Conservation (phyloP, 2,797 vertebrate species). For the Characodon lateralis region DNA sequence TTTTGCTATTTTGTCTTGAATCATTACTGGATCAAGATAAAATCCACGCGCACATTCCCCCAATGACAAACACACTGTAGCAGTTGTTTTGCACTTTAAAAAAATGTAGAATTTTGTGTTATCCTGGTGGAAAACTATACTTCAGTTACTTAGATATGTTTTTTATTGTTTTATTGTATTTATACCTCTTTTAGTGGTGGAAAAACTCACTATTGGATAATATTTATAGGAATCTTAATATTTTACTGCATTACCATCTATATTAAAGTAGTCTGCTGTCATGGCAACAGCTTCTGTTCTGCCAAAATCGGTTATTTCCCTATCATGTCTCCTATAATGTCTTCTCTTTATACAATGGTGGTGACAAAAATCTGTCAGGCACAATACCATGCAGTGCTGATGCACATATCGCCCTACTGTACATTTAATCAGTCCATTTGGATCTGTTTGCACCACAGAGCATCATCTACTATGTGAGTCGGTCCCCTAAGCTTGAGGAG, state of each 20-base stretch:
- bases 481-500: conserved; percentile 92
- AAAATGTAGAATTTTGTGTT: neutral
- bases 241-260: neutral
- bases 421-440: conserved; percentile 1
- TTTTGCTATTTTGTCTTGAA: neutral
- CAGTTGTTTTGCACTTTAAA: neutral
- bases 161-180: neutral
- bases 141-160: neutral
- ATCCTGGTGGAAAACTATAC: neutral
- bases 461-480: conserved; percentile 96
- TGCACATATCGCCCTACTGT: neutral
- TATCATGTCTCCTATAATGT: neutral
- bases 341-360: neutral
- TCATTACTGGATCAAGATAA: neutral
- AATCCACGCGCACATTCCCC: neutral
- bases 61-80: neutral
- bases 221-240: neutral
- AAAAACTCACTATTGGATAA: neutral
- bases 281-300: neutral
- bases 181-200: neutral
- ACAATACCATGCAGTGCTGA: neutral
- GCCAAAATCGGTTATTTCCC: neutral
- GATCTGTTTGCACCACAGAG: conserved; percentile 78
- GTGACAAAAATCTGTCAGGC: neutral
- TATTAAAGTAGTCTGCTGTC: neutral